Evolutionary conservation across 2,888 invertebrate genomes (phyloP).

Genomic region (Drosophila robusta): DNA sequence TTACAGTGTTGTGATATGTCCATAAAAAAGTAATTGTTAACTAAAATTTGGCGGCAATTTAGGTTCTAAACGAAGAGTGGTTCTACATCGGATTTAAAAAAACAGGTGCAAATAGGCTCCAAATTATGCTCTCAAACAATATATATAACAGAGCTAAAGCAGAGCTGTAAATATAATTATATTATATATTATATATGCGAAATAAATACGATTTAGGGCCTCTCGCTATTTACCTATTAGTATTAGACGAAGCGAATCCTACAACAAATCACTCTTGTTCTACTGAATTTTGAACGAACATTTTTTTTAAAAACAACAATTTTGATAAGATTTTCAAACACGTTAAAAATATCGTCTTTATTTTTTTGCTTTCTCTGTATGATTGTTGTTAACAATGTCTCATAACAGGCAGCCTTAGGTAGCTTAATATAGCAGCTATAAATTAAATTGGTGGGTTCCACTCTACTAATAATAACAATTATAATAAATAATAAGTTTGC

Average conservation of each 20-base stretch:
- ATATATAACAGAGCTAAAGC: background rate
- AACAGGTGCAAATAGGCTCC: constrained; percentile 3
- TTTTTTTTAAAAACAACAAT: constrained; percentile 4
- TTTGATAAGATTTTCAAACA: background rate
- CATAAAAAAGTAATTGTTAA: background rate
- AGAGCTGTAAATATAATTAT: too few relatives aligned
- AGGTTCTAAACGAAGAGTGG: too few relatives aligned
- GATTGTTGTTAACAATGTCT: too few relatives aligned
- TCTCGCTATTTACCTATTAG: background rate
- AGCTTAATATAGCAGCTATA: background rate
- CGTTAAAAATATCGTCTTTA: background rate
- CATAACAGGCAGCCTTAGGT: background rate
- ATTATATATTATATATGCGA: too few relatives aligned
- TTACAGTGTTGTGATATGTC: constrained; percentile 1
- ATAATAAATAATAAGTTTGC: too few relatives aligned
- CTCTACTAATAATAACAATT: too few relatives aligned
- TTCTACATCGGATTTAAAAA: background rate
- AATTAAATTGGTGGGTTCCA: background rate
- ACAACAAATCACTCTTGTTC: background rate
- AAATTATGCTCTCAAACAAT: background rate
- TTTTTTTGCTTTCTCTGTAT: background rate
- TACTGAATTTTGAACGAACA: background rate
- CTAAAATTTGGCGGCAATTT: background rate
- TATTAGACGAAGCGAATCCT: too few relatives aligned
- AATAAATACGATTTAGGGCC: too few relatives aligned